Conservation (phyloP, 2,888 invertebrate species). For the Epirrhoe tristata region DNA sequence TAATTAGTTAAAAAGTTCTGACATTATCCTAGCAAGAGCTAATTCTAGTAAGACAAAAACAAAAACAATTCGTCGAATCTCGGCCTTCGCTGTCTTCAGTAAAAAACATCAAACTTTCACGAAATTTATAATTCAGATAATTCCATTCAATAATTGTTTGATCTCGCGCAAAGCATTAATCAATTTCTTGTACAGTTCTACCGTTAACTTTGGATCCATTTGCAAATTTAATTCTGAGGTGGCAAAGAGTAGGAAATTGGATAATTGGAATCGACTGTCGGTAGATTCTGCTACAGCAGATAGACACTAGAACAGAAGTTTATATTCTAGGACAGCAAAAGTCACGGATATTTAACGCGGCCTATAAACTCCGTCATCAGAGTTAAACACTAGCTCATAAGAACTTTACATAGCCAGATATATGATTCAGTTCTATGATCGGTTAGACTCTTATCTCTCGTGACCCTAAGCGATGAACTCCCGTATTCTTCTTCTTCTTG, state of each 20-base stretch:
- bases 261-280: constrained; percentile 23
- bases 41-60: neutral
- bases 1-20: no score
- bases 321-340: no score
- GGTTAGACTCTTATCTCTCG: no score
- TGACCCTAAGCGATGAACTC: no score
- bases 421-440: no score
- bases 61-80: neutral
- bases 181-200: constrained; percentile 75
- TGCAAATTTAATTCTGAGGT: constrained; percentile 73
- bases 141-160: constrained; percentile 77
- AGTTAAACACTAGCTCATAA: no score
- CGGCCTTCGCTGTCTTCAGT: constrained; percentile 5
- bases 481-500: no score
- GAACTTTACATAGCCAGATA: no score
- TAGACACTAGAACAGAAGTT: no score
- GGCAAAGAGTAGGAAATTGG: constrained; percentile 49
- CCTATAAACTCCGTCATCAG: no score
- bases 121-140: constrained; percentile 55
- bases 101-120: constrained; percentile 38
- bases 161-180: constrained; percentile 72
- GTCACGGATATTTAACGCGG: no score
- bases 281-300: neutral
- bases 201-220: constrained; percentile 74
- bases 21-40: neutral